Percentiles rank a stretch among this genome's conserved stretches.
These are phyloP conservation scores for Acanthis flammea DNA, from an alignment of 2,797 vertebrate species.

Conservation along the genomic window DNA sequence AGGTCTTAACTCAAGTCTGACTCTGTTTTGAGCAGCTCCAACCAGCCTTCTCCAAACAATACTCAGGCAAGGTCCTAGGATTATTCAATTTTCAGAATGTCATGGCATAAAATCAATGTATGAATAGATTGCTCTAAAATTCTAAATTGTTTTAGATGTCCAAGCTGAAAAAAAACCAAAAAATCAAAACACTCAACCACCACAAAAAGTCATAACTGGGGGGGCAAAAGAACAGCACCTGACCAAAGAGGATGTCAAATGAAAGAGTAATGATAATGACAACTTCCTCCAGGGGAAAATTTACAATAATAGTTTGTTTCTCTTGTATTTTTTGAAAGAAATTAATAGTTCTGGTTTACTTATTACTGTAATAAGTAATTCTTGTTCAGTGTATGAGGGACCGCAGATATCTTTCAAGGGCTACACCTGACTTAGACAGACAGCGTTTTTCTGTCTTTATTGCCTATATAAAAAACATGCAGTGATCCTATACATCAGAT, in stretches of 20 bases:
- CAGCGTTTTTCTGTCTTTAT: background rate
- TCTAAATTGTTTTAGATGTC: background rate
- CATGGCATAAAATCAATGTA: accelerated
- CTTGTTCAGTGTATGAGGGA: background rate
- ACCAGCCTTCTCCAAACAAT: background rate
- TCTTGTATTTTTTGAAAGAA: background rate
- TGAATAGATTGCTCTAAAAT: background rate
- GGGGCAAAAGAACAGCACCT: background rate
- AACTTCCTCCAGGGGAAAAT: background rate
- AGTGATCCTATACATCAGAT: background rate
- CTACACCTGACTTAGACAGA: background rate
- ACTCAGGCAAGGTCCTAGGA: background rate
- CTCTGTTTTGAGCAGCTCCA: background rate
- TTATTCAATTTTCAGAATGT: background rate
- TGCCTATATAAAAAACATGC: background rate
- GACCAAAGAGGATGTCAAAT: background rate
- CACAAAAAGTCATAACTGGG: background rate
- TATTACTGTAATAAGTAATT: background rate
- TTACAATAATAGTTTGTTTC: background rate
- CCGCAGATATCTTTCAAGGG: background rate
- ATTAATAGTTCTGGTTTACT: background rate
- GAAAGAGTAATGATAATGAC: background rate
- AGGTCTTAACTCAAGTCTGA: background rate
- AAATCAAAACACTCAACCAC: background rate
- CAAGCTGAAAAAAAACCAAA: background rate